Conservation (phyloP, 2,113 vertebrate species). For the Podilymbus podiceps region DNA sequence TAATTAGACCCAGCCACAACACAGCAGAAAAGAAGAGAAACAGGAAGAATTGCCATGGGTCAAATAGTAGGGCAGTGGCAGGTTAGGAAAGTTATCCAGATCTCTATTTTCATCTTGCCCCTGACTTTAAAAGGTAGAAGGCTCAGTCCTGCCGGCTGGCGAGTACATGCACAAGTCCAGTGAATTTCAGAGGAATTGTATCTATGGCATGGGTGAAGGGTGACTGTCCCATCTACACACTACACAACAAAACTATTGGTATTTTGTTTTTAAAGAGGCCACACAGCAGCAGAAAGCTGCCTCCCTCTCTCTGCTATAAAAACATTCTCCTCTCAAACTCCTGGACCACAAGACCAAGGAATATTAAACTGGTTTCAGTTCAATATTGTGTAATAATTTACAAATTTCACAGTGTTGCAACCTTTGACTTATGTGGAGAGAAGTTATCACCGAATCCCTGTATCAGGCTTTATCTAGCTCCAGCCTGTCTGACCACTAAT, state of each 20-base stretch:
- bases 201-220: not conserved
- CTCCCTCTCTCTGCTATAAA: not conserved
- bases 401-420: constrained; percentile 50
- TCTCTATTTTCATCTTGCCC: not conserved
- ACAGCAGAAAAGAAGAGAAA: constrained; percentile 16
- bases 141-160: not conserved
- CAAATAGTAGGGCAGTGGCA: constrained; percentile 16
- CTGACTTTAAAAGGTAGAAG: not conserved
- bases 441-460: not conserved
- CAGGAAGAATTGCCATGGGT: constrained; percentile 36
- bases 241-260: not conserved
- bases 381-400: constrained; percentile 15
- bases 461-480: constrained; percentile 51
- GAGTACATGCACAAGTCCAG: not conserved
- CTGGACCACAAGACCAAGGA: not conserved
- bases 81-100: constrained; percentile 19
- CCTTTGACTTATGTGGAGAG: constrained; percentile 26
- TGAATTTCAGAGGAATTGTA: not conserved
- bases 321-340: not conserved
- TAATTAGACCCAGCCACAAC: constrained; percentile 54
- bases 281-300: not conserved
- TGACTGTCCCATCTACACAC: not conserved
- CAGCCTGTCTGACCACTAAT: constrained; percentile 50
- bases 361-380: not conserved
- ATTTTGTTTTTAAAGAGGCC: not conserved